A percentile compares a stretch with the other conserved stretches of the same genome.
Evolutionary conservation across 2,888 invertebrate species (phyloP).

Genomic region (Melanargia galathea): DNA sequence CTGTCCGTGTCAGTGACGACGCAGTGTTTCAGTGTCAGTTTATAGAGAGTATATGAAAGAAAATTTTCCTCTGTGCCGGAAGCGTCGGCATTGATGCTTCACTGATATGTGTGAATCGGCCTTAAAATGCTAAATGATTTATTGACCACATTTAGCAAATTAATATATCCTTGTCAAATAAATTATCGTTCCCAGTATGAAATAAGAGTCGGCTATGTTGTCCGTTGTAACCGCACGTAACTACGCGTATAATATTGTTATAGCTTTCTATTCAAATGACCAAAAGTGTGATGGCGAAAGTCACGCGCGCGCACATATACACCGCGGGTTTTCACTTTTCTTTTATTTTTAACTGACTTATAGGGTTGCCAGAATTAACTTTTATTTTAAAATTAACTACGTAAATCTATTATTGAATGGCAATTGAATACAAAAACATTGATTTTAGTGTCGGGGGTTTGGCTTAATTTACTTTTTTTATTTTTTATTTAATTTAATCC

Average conservation of each 20-base stretch:
- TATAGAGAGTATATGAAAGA: too few species aligned
- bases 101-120: too few species aligned
- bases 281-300: slow-evolving; percentile 67
- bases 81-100: too few species aligned
- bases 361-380: background rate
- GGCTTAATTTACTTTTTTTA: too few species aligned
- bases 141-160: background rate
- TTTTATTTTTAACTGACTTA: slow-evolving; percentile 17
- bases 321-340: slow-evolving; percentile 60
- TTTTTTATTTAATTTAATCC: too few species aligned
- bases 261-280: slow-evolving; percentile 69
- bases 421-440: background rate
- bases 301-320: slow-evolving; percentile 39
- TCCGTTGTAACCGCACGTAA: slow-evolving; percentile 31
- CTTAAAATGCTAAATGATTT: background rate
- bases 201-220: slow-evolving; percentile 23
- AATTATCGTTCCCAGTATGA: slow-evolving; percentile 15
- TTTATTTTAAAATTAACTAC: too few species aligned
- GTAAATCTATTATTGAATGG: too few species aligned
- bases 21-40: too few species aligned
- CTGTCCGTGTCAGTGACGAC: too few species aligned
- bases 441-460: too few species aligned
- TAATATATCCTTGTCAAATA: background rate
- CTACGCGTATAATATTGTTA: slow-evolving; percentile 32
- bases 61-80: too few species aligned